phyloP scores from a whole-genome alignment of 2,113 vertebrate species.

The Emberiza fucata region DNA sequence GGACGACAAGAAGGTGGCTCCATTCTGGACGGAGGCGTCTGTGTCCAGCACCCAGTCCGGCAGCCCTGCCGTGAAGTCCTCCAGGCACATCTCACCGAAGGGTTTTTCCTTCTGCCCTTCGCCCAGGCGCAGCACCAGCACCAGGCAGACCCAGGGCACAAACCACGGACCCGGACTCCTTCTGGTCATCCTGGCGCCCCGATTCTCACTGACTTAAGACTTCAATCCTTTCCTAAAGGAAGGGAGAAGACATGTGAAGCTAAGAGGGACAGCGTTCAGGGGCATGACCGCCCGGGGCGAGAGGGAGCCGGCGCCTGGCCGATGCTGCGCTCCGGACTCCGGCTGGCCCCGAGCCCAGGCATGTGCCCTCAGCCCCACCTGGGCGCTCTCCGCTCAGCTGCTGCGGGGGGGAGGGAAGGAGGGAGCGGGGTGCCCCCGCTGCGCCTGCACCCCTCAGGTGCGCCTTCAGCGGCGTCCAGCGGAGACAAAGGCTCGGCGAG shows the following conservation, averaged over 20 bases:
- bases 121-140: not conserved
- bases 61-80: conserved; percentile 72
- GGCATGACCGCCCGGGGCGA: rapidly evolving
- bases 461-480: not conserved
- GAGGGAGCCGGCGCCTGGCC: rapidly evolving
- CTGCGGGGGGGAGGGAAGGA: too few species aligned
- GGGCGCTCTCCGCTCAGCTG: conserved; percentile 15
- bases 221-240: not conserved
- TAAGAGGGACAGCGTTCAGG: not conserved
- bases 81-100: conserved; percentile 69
- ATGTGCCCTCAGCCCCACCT: not conserved
- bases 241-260: not conserved
- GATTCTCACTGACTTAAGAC: not conserved
- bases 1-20: conserved; percentile 84
- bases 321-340: rapidly evolving
- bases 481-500: not conserved
- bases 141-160: not conserved
- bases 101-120: conserved; percentile 10
- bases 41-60: conserved; percentile 84
- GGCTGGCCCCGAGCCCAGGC: rapidly evolving
- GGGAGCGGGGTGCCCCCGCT: not conserved
- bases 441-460: not conserved
- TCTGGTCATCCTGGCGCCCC: not conserved
- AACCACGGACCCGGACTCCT: not conserved
- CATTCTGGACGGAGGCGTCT: conserved; percentile 84